Percentiles rank a stretch among this genome's conserved stretches.
phyloP scores from a whole-genome alignment of 2,797 vertebrate genomes.

The Danio choprae region DNA sequence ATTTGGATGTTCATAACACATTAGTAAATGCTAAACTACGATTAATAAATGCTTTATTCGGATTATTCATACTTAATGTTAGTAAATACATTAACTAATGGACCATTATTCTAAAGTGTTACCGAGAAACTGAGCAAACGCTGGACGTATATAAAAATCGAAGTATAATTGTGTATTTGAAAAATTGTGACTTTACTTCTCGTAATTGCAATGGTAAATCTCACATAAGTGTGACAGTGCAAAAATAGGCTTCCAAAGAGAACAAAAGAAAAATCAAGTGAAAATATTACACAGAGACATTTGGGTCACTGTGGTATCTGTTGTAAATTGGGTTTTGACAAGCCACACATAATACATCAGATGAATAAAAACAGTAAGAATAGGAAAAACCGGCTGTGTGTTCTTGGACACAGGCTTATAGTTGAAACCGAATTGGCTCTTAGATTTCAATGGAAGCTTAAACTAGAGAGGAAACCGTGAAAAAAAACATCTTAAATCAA shows the following conservation, averaged over 20 bases:
- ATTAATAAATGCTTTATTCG: too few species aligned
- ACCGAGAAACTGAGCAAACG: too few species aligned
- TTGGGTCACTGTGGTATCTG: not conserved
- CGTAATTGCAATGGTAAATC: not conserved
- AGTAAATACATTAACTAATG: too few species aligned
- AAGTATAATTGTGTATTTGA: not conserved
- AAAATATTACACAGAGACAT: constrained; percentile 12
- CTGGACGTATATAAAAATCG: not conserved
- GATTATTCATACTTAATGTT: too few species aligned
- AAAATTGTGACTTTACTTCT: not conserved
- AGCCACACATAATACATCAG: constrained; percentile 14
- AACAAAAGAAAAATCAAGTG: not conserved
- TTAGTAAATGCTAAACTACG: too few species aligned
- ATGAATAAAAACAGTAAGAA: constrained; percentile 26
- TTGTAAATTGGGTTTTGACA: constrained; percentile 24
- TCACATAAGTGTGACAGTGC: not conserved
- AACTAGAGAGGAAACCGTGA: not conserved
- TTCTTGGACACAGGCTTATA: constrained; percentile 36
- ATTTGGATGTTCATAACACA: too few species aligned
- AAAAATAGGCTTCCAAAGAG: not conserved
- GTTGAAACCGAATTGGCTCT: constrained; percentile 29
- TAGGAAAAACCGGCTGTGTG: constrained; percentile 11
- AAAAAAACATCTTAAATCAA: constrained; percentile 31
- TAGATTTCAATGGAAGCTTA: not conserved
- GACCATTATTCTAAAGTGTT: too few species aligned